Percentiles rank a stretch among this genome's conserved stretches.
Evolutionary conservation across 2,888 invertebrate genomes (phyloP).

Genomic region (Pachliopta kotzebuea): DNA sequence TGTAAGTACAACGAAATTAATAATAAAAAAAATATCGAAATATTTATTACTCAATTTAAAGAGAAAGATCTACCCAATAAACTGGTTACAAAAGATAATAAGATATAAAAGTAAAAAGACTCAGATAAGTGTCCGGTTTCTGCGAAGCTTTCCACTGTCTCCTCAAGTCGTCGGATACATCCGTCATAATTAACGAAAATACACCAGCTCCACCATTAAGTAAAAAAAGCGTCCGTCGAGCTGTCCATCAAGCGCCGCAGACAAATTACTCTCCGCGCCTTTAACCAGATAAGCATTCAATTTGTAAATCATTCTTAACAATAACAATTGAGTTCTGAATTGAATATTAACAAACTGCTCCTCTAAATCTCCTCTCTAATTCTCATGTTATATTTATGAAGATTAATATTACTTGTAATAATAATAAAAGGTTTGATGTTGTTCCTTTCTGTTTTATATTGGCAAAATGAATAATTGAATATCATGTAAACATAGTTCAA

Average conservation of each 20-base stretch:
- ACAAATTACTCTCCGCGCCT: constrained; percentile 28
- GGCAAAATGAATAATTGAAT: too few relatives aligned
- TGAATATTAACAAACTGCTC: constrained; percentile 1
- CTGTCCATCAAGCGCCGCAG: constrained; percentile 49
- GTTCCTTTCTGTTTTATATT: too few relatives aligned
- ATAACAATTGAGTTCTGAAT: constrained; percentile 8
- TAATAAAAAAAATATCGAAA: too few relatives aligned
- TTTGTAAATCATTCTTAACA: constrained; percentile 19
- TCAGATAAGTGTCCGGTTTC: constrained; percentile 10
- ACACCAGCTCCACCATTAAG: constrained; percentile 47
- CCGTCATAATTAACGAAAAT: constrained; percentile 51
- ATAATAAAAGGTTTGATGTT: background rate
- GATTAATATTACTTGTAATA: background rate
- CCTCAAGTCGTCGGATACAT: constrained; percentile 36
- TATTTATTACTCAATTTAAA: constrained; percentile 1
- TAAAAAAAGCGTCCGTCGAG: constrained; percentile 52
- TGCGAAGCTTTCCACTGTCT: constrained; percentile 29
- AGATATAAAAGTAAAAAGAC: background rate
- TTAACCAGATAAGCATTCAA: constrained; percentile 36
- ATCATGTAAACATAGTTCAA: too few relatives aligned
- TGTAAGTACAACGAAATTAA: too few relatives aligned
- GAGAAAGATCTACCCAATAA: background rate
- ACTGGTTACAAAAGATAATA: background rate
- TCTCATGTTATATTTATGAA: background rate
- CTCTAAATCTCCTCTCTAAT: background rate